Conservation (phyloP, 2,888 invertebrate species). For the Dynastes hyllus region DNA sequence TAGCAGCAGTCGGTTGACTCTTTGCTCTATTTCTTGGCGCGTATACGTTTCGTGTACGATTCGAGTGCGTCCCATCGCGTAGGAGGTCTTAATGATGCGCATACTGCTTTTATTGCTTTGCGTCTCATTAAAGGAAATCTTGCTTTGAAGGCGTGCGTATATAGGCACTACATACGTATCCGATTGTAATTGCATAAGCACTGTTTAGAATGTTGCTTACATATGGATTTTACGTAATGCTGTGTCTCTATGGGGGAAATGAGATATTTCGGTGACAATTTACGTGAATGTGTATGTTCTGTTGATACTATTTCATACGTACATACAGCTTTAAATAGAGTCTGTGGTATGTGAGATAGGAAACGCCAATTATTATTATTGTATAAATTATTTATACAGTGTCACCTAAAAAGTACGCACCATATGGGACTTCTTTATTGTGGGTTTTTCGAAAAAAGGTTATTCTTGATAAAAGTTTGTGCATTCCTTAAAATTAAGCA, state of each 20-base stretch:
- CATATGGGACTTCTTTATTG: too few species aligned
- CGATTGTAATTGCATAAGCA: constrained; percentile 45
- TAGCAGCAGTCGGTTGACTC: neutral
- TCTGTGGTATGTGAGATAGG: neutral
- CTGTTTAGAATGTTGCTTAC: constrained; percentile 23
- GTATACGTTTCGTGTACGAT: constrained; percentile 10
- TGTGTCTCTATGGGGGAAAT: constrained; percentile 6
- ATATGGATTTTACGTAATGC: constrained; percentile 29
- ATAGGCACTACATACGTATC: neutral
- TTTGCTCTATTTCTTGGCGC: neutral
- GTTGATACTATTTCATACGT: neutral
- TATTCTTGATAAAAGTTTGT: too few species aligned
- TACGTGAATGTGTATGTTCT: constrained; percentile 8
- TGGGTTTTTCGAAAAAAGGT: too few species aligned
- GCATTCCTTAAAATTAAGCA: too few species aligned
- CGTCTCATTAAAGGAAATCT: constrained; percentile 39
- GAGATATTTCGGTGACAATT: constrained; percentile 4
- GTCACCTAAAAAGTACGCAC: too few species aligned
- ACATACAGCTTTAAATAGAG: neutral
- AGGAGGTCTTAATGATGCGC: constrained; percentile 44
- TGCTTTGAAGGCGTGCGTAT: constrained; percentile 9
- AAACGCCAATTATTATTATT: too few species aligned
- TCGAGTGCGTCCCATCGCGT: constrained; percentile 38
- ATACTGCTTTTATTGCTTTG: constrained; percentile 40
- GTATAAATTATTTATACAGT: too few species aligned